Conservation (phyloP, 1,140 invertebrate species). For the Hirudo medicinalis region DNA sequence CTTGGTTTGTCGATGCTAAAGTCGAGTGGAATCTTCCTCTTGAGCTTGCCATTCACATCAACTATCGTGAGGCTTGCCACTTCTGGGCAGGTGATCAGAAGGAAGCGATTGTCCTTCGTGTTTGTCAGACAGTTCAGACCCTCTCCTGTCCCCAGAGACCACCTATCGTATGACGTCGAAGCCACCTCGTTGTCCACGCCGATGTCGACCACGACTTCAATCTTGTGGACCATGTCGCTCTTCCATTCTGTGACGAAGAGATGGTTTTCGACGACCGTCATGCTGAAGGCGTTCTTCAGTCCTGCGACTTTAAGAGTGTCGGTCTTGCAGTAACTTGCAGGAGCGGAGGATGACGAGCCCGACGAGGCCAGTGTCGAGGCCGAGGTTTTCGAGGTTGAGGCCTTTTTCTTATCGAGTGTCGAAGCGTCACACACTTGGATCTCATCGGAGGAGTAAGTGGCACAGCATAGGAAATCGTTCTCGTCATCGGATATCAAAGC, state of each 20-base stretch:
- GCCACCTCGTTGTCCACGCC: neutral
- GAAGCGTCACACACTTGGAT: neutral
- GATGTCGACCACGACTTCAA: neutral
- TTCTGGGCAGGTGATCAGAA: neutral
- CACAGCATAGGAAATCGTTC: neutral
- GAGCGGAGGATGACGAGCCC: too few relatives aligned
- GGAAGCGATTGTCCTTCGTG: neutral
- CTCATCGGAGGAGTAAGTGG: slow-evolving; percentile 4
- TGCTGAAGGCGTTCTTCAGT: neutral
- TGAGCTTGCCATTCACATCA: neutral
- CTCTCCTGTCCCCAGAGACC: neutral
- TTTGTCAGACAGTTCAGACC: neutral
- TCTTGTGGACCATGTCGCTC: neutral
- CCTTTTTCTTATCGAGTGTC: too few relatives aligned
- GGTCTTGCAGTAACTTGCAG: neutral
- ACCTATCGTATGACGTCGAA: slow-evolving; percentile 2
- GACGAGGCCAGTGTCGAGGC: too few relatives aligned
- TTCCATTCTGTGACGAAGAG: slow-evolving; percentile 1
- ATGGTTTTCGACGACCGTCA: slow-evolving; percentile 2
- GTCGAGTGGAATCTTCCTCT: neutral
- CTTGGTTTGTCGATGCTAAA: slow-evolving; percentile 1
- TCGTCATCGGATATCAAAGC: slow-evolving; percentile 1
- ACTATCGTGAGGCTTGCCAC: neutral
- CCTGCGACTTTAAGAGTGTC: neutral
- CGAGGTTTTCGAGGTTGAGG: too few relatives aligned